Evolutionary conservation across 2,797 vertebrate species (phyloP).

Genomic region (Propithecus deckenii): DNA sequence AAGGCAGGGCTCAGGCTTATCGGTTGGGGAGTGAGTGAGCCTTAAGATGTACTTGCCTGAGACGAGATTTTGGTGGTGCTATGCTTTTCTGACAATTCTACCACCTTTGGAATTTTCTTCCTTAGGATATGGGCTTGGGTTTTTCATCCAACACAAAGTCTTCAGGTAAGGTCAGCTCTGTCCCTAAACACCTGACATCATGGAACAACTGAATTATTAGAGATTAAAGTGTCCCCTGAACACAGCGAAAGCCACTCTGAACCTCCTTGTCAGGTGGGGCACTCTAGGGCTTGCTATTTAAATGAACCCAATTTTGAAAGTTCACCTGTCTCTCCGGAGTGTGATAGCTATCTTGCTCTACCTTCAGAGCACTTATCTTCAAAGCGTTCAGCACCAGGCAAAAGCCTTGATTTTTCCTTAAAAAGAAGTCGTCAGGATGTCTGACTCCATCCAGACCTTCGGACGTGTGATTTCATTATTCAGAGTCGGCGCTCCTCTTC

Average conservation of each 20-base stretch:
- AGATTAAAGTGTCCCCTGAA: slow-evolving; percentile 57
- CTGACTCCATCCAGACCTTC: slow-evolving; percentile 47
- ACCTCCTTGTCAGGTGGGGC: slow-evolving; percentile 29
- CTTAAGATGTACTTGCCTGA: not conserved
- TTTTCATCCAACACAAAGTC: not conserved
- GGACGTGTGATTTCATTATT: slow-evolving; percentile 66
- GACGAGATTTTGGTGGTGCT: not conserved
- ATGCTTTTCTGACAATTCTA: not conserved
- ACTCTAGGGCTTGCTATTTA: slow-evolving; percentile 40
- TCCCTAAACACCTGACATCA: slow-evolving; percentile 11
- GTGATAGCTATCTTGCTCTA: not conserved
- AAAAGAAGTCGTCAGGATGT: slow-evolving; percentile 61
- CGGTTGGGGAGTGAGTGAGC: not conserved
- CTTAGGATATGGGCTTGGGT: not conserved
- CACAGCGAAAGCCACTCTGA: not conserved
- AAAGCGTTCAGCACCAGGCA: slow-evolving; percentile 22
- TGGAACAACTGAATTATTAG: slow-evolving; percentile 5
- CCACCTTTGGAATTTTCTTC: not conserved
- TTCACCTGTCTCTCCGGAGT: slow-evolving; percentile 9
- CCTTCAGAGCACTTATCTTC: slow-evolving; percentile 47
- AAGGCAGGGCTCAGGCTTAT: not conserved
- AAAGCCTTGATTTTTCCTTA: slow-evolving; percentile 16
- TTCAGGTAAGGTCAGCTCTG: not conserved
- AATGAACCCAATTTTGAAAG: slow-evolving; percentile 68
- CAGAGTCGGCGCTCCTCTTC: slow-evolving; percentile 37